Evolutionary conservation across 2,888 invertebrate genomes (phyloP), one percentile per base, ranked within the genome.

Genomic region (Cosmopolites sordidus): DNA sequence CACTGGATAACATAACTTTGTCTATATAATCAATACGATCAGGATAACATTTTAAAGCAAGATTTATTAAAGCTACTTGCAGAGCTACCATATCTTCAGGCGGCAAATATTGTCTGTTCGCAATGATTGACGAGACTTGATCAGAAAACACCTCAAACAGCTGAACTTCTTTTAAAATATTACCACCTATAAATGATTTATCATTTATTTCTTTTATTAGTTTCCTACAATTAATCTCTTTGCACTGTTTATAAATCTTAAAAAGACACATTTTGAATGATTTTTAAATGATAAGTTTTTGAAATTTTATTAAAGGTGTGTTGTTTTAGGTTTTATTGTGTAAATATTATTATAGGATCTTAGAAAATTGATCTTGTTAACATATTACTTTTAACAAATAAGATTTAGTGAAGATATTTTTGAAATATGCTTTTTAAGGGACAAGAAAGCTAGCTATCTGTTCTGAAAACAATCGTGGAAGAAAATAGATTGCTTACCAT

Each of bases 61-160:
- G 77, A 74, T 93, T 94, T 49, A 98, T 84, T 40, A 99, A 77
- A 4, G 98, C 90, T 48, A 97, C 92, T 79, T 99, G 96, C 49
- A 99, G 79, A 5, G 96, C 87, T 14, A 99, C 86, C 70, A 95
- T 93, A 74, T 99, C 98, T 75, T 99, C 98, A 16, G 90, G 76
- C 0, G 96, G 92, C 88, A 99, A 92, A 71, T 97, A 93, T 55
- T 88, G 88, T 40, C 98, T 86, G 56, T 88, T 92, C 84, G 93
- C 75, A 56, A 97, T 94, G 62, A 98, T 95, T 54, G 89, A 88
- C 1, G 95, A 92, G 2, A 98, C 93, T 77, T 99, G 98, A 66
- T 94, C 90, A 1, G 96, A 97, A 75, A 99, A 99, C 30, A 98
- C 95, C 70, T 98, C 96, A 74, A 99, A 99, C 5, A 99, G 78